These are phyloP conservation scores for Psittacula cyanocephala DNA, from an alignment of 2,113 vertebrate species.

Conservation along the genomic window DNA sequence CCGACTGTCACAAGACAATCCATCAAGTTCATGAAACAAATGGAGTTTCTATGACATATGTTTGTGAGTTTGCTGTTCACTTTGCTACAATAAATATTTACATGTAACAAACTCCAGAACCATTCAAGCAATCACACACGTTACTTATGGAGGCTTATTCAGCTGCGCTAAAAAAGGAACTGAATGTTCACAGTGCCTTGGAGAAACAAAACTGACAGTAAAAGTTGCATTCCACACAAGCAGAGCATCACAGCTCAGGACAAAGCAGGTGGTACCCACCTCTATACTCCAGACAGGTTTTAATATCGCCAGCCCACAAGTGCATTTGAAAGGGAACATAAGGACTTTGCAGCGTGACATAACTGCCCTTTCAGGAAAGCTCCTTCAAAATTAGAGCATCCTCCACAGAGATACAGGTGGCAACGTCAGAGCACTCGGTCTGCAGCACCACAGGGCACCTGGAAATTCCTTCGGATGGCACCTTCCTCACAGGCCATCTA, in stretches of 20 bases:
- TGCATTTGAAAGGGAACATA: neutral
- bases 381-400: neutral
- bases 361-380: neutral
- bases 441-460: neutral
- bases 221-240: neutral
- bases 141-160: neutral
- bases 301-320: neutral
- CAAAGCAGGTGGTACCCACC: neutral
- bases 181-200: neutral
- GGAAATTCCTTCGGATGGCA: neutral
- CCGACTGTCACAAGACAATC: neutral
- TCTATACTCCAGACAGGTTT: neutral
- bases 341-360: neutral
- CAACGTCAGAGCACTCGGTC: neutral
- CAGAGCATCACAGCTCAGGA: neutral
- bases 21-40: neutral
- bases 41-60: neutral
- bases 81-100: constrained; percentile 35
- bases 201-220: neutral
- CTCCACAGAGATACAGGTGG: fast-evolving
- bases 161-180: neutral
- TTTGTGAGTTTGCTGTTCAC: neutral
- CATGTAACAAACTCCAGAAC: neutral
- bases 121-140: neutral
- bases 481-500: neutral